Base-by-base conservation (phyloP, 92 coral and sea anemone species). In the Palythoa heliodiscus region DNA sequence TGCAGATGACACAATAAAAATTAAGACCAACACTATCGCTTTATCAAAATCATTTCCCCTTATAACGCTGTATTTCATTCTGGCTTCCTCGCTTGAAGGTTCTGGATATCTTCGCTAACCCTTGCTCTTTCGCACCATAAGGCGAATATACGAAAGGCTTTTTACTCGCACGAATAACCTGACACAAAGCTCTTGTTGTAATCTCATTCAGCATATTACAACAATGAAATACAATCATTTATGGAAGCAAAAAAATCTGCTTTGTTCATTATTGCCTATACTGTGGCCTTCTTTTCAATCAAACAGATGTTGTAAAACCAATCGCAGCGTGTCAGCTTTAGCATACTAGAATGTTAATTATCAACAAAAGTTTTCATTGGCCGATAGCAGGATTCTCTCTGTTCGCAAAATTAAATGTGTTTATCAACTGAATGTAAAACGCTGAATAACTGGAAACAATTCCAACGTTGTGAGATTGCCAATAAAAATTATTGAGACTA, bases 281-380 rank as follows among this genome's bases (percentile, higher is more conserved):
- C 60, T 13, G 74, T 1, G 14, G 39, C 63, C 38, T 64, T 23
- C 61, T 69, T 22, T 6, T 64, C 23, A 29, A 13, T 22, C 10
- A 19, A 52, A 66, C 84, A 80, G 84, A 73, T 80, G 84, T 80
- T 35, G 58, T 22, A 23, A 43, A 43, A 64, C 23, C 54, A 48
- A 10, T 80, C 83, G 64, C 83, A 23, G 70, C 40, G 58, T 52
- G 84, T 48, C 63, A 25, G 15, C 24, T 67, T 66, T 43, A 47
- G 39, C 58, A 13, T 64, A 15, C 74, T 66, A 66, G 84, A 22
- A 66, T 37, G 66, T 6, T 52, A 80, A 80, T 80, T 48, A 80
- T 5, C 40, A 67, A 80, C 60, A 23, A 23, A 14, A 14, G 11
- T 66, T 63, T 20, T 23, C 23, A 67, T 23, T 48, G 58, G 84